These are phyloP conservation scores for Flexamia atlantica DNA, from an alignment of 2,888 invertebrate genomes.

Conservation along the genomic window DNA sequence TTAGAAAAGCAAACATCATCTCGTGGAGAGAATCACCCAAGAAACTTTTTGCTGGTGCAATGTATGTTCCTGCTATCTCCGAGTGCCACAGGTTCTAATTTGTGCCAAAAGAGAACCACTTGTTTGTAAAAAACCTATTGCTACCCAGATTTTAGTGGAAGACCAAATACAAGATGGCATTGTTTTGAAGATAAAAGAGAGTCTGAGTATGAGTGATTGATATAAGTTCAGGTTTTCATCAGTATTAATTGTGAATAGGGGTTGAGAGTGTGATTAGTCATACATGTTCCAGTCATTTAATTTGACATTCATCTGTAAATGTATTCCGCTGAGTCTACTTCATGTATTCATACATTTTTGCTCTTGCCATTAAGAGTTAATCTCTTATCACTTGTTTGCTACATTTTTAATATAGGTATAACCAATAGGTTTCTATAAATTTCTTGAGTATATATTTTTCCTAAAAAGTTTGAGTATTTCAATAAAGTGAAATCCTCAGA, in stretches of 20 bases:
- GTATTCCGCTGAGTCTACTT: too few relatives aligned
- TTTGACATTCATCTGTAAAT: too few relatives aligned
- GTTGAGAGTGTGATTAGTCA: too few relatives aligned
- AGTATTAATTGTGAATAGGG: not conserved
- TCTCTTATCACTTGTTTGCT: too few relatives aligned
- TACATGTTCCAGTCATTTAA: too few relatives aligned
- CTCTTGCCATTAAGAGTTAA: too few relatives aligned
- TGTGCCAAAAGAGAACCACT: slow-evolving; percentile 54
- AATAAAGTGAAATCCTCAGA: too few relatives aligned
- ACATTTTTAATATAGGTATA: too few relatives aligned
- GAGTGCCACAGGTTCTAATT: slow-evolving; percentile 74
- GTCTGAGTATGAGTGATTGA: not conserved
- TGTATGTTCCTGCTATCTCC: slow-evolving; percentile 82
- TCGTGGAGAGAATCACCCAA: slow-evolving; percentile 87
- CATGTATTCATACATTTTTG: too few relatives aligned
- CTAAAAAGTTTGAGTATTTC: too few relatives aligned
- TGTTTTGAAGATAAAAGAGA: not conserved
- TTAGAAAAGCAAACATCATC: slow-evolving; percentile 87
- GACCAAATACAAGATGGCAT: not conserved
- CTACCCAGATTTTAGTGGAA: not conserved
- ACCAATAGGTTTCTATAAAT: too few relatives aligned
- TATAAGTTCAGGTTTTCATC: not conserved
- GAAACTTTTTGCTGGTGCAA: slow-evolving; percentile 85
- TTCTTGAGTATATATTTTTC: too few relatives aligned
- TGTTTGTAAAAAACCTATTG: not conserved